phyloP scores from a whole-genome alignment of 2,797 vertebrate genomes.

The Cryptoblepharus egeriae region DNA sequence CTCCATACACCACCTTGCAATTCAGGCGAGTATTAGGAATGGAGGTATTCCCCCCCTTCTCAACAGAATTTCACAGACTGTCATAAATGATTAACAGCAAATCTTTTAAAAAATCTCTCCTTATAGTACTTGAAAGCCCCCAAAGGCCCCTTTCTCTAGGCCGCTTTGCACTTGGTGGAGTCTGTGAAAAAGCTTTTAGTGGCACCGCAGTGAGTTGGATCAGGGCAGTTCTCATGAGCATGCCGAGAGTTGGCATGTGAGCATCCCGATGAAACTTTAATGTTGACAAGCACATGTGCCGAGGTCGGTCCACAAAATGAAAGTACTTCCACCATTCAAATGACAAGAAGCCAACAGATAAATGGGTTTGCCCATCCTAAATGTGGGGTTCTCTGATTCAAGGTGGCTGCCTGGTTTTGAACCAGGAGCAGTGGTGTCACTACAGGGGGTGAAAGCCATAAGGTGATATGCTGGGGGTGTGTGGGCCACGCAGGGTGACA shows the following conservation, averaged over 20 bases:
- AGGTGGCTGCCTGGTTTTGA: too few relatives aligned
- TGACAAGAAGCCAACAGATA: neutral
- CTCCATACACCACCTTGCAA: fast-evolving
- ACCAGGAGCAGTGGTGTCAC: too few relatives aligned
- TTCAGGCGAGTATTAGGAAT: neutral
- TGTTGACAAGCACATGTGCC: slow-evolving; percentile 51
- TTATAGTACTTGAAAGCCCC: slow-evolving; percentile 1
- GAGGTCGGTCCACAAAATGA: slow-evolving; percentile 48
- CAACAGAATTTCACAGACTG: slow-evolving; percentile 16
- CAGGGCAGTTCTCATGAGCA: neutral
- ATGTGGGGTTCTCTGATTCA: too few relatives aligned
- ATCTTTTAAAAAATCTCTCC: neutral
- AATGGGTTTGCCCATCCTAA: too few relatives aligned
- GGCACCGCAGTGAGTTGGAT: slow-evolving; percentile 27
- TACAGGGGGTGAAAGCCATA: too few relatives aligned
- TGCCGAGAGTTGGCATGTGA: slow-evolving; percentile 38
- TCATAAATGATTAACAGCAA: slow-evolving; percentile 27
- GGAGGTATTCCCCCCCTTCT: neutral
- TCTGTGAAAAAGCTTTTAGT: slow-evolving; percentile 68
- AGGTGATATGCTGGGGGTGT: too few relatives aligned
- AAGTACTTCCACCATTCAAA: neutral
- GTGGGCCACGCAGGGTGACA: too few relatives aligned
- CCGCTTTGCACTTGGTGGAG: slow-evolving; percentile 39
- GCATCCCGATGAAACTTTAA: slow-evolving; percentile 62
- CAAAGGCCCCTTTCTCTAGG: slow-evolving; percentile 41